A percentile compares a stretch with the other conserved stretches of the same genome.
These are phyloP conservation scores for Actenoides hombroni DNA, from an alignment of 2,113 vertebrate genomes.

Conservation along the genomic window DNA sequence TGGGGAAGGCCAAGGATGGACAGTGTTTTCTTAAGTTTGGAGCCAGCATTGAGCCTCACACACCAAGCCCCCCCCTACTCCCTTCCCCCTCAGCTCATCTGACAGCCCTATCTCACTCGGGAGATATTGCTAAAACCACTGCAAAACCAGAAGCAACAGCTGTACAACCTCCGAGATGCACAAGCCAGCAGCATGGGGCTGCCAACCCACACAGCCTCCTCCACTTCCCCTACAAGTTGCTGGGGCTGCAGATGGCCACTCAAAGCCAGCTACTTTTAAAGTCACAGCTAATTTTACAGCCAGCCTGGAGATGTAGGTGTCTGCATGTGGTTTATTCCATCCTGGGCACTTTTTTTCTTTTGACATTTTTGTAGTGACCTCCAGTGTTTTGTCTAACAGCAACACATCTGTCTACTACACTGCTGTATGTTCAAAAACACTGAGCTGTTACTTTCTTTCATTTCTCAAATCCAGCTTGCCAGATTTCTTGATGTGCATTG, in stretches of 20 bases:
- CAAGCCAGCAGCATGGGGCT: fast-evolving
- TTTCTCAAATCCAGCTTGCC: not conserved
- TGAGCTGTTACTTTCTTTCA: not conserved
- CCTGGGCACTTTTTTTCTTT: not conserved
- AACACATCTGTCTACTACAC: not conserved
- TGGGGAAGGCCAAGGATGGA: not conserved
- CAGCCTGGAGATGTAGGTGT: not conserved
- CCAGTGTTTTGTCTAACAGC: not conserved
- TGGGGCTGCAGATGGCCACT: not conserved
- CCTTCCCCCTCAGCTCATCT: not conserved
- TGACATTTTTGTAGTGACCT: not conserved
- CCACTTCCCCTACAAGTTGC: not conserved
- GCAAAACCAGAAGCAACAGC: not conserved
- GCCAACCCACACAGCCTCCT: not conserved
- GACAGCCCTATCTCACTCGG: not conserved
- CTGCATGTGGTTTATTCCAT: not conserved
- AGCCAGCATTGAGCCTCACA: not conserved
- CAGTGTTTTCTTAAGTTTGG: not conserved
- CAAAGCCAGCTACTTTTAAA: not conserved
- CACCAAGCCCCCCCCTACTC: not conserved
- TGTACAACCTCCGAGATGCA: fast-evolving
- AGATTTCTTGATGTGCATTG: not conserved
- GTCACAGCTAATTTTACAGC: not conserved
- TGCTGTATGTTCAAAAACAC: not conserved
- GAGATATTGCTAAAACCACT: not conserved